Evolutionary conservation across 2,888 invertebrate species (phyloP).

Genomic region (Tipula confusa): DNA sequence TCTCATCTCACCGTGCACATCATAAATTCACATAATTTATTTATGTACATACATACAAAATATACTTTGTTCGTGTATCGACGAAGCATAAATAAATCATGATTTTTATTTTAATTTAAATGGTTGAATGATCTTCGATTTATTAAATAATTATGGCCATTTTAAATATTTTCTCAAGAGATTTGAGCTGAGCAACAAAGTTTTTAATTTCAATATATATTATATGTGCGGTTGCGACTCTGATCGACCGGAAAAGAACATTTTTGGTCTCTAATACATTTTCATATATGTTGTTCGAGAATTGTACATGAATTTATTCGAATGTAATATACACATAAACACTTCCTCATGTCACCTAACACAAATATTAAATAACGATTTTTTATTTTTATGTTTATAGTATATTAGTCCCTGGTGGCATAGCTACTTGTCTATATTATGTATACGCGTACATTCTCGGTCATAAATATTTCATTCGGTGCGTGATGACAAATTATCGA

Average conservation of each 20-base stretch:
- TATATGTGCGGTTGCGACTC: background rate
- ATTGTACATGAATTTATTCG: background rate
- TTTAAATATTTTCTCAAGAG: background rate
- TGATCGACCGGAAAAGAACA: background rate
- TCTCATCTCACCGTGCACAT: conserved; percentile 1
- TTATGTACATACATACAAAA: background rate
- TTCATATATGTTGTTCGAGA: background rate
- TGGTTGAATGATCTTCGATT: background rate
- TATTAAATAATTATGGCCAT: background rate
- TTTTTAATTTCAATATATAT: background rate
- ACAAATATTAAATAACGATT: background rate
- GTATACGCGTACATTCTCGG: background rate
- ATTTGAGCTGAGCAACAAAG: background rate
- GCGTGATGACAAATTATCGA: background rate
- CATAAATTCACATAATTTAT: conserved; percentile 25
- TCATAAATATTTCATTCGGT: background rate
- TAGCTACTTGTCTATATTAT: background rate
- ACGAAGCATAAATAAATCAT: conserved; percentile 25
- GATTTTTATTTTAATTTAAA: conserved; percentile 20
- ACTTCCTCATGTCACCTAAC: background rate
- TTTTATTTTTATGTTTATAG: background rate
- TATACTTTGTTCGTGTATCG: background rate
- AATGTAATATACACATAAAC: background rate
- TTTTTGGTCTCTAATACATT: background rate
- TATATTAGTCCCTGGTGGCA: conserved; percentile 6